Evolutionary conservation across 1,140 invertebrate species (phyloP).

Genomic region (Druon quercuslanigerum): DNA sequence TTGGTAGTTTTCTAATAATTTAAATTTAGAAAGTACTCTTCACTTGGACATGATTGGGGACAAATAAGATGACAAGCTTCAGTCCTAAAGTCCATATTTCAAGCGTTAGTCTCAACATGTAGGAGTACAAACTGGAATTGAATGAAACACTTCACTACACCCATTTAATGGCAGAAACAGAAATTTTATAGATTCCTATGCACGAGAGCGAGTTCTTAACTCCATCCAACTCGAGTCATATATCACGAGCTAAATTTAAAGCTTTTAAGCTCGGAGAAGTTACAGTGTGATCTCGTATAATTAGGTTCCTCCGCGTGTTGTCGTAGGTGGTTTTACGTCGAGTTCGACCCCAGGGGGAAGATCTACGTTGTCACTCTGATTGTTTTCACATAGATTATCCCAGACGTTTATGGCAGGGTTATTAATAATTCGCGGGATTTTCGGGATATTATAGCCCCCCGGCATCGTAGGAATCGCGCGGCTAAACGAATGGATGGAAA

Average conservation of each 20-base stretch:
- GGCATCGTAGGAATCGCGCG: not conserved
- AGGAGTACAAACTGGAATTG: not conserved
- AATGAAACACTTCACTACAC: not conserved
- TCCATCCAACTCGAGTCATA: constrained; percentile 42
- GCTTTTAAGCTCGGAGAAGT: constrained; percentile 44
- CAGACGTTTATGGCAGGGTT: constrained; percentile 5
- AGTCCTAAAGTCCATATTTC: too few relatives aligned
- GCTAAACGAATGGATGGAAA: not conserved
- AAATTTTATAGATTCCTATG: constrained; percentile 32
- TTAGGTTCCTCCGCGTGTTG: constrained; percentile 28
- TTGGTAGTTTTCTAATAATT: too few relatives aligned
- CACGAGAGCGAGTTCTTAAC: constrained; percentile 37
- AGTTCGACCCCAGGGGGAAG: constrained; percentile 28
- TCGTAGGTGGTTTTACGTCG: constrained; percentile 39
- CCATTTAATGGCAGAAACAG: too few relatives aligned
- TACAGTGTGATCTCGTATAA: constrained; percentile 45
- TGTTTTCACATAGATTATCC: constrained; percentile 11
- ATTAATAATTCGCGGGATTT: constrained; percentile 3
- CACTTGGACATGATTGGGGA: too few relatives aligned
- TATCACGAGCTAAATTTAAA: constrained; percentile 49
- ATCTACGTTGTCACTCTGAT: constrained; percentile 35
- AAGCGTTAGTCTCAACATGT: too few relatives aligned
- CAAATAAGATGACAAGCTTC: too few relatives aligned
- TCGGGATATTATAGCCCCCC: not conserved
- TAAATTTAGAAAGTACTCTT: too few relatives aligned